Evolutionary conservation across 2,113 vertebrate genomes (phyloP), one percentile per base, ranked within the genome.

Genomic region (Lanius collurio): DNA sequence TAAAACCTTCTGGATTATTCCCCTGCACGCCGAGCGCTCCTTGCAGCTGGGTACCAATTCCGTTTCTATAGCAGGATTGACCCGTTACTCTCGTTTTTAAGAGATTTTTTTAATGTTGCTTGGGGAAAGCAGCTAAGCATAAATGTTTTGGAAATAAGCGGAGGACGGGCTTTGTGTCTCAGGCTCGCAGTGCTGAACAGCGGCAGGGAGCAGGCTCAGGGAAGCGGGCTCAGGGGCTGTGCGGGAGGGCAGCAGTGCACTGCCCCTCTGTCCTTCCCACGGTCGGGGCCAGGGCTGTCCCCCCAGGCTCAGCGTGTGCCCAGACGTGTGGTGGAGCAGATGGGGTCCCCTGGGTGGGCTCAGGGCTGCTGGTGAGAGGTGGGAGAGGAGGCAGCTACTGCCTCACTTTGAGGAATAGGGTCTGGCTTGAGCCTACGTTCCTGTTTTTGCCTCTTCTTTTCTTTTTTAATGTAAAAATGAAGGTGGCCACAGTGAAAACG

Each of bases 1-100:
- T 93, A 91, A 96, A 95, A 73, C 41, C 53, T 81, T 55, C 55
- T 64, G 80, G 55, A 88, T 94, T 95, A 92, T 86, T 78, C 73
- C 79, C 59, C 63, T 55, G 56, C 64, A 85, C 62, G 52, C 64
- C 2, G 10, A 71, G 73, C 4, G 5, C 31, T 85, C 46, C 86
- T 78, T 81, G 85, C 88, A 89, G 90, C 62, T 80, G 85, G 18
- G 27, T 59, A 81, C 70, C 53, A 46, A 41, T 69, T 42, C 82
- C 3, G 1, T 57, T 77, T 57, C 84, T 44, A 6, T 7, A 20
- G 56, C 57, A 16, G 76, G 30, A 47, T 23, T 4, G 53, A 59
- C 86, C 41, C 7, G 1, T 60, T 73, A 7, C 33, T 2, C 39
- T 83, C 10, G 8, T 63, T 82, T 82, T 62, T 64, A n/a, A 81